phyloP scores from a whole-genome alignment of 2,113 vertebrate genomes.

The Prunella fulvescens region DNA sequence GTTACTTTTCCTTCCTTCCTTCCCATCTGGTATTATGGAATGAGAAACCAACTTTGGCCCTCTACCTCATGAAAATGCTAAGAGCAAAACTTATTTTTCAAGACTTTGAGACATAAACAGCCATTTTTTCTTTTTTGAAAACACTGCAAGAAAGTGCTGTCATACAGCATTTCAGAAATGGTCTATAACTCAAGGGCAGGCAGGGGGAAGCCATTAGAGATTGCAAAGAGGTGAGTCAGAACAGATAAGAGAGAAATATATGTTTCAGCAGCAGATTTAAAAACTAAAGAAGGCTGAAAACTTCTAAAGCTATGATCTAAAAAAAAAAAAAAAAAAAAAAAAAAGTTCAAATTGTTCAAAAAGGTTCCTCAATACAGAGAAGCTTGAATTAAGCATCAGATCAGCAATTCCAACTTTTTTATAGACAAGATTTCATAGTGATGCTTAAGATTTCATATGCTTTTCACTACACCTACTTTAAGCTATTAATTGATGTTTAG shows the following conservation, averaged over 20 bases:
- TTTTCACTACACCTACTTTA: neutral
- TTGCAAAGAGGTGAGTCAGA: conserved; percentile 19
- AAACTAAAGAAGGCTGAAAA: neutral
- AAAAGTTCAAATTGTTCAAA: neutral
- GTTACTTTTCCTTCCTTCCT: neutral
- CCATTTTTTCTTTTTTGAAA: conserved; percentile 16
- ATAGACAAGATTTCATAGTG: neutral
- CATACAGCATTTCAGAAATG: conserved; percentile 33
- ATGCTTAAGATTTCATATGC: neutral
- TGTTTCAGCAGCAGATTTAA: conserved; percentile 17
- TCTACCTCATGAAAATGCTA: neutral
- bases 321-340: neutral
- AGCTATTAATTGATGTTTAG: neutral
- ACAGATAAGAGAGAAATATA: conserved; percentile 7
- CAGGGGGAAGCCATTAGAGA: conserved; percentile 32
- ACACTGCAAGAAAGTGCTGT: conserved; percentile 7
- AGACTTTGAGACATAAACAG: conserved; percentile 9
- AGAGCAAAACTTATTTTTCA: neutral
- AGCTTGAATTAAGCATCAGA: neutral
- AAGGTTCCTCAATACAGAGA: neutral
- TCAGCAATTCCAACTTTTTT: neutral
- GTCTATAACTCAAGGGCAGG: conserved; percentile 38
- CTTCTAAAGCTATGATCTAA: neutral
- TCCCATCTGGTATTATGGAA: neutral
- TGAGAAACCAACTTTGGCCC: neutral